Conservation (phyloP, 1,140 invertebrate genomes). For the Sesamia nonagrioides region DNA sequence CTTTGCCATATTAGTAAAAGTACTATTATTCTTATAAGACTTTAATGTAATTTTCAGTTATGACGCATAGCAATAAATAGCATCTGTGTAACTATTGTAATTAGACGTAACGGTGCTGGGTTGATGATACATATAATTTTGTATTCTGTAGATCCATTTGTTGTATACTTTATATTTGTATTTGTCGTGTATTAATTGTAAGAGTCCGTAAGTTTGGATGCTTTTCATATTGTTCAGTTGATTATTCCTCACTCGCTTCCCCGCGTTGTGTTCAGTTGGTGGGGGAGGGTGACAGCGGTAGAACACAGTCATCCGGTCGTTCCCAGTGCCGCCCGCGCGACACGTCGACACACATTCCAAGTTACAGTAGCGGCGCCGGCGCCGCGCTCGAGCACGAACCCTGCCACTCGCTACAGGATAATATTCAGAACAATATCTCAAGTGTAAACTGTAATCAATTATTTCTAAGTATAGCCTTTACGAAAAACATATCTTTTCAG, state of each 20-base stretch:
- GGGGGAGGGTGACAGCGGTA: too few species aligned
- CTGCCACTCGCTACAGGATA: constrained; percentile 69
- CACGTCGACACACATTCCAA: constrained; percentile 84
- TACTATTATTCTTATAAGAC: constrained; percentile 85
- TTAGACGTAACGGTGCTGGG: constrained; percentile 86
- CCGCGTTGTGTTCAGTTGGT: too few species aligned
- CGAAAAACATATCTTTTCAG: constrained; percentile 84
- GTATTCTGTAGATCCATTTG: constrained; percentile 82
- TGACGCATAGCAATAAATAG: constrained; percentile 75
- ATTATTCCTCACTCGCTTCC: constrained; percentile 69
- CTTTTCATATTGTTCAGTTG: constrained; percentile 84
- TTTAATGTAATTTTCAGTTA: constrained; percentile 83
- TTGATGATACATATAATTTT: constrained; percentile 83
- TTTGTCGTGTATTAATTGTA: constrained; percentile 79
- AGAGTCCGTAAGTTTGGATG: constrained; percentile 72
- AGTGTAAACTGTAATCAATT: constrained; percentile 79
- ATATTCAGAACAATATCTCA: constrained; percentile 84
- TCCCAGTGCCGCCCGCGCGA: constrained; percentile 53
- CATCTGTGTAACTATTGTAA: constrained; percentile 83
- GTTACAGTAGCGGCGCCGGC: constrained; percentile 64
- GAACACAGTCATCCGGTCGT: too few species aligned
- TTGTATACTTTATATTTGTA: constrained; percentile 80
- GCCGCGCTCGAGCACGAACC: constrained; percentile 50
- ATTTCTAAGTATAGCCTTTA: constrained; percentile 84
- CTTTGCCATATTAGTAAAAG: constrained; percentile 87